A percentile compares a stretch with the other conserved stretches of the same genome.
These are phyloP conservation scores for Thymelicus sylvestris DNA, from an alignment of 2,888 invertebrate species.

Conservation along the genomic window DNA sequence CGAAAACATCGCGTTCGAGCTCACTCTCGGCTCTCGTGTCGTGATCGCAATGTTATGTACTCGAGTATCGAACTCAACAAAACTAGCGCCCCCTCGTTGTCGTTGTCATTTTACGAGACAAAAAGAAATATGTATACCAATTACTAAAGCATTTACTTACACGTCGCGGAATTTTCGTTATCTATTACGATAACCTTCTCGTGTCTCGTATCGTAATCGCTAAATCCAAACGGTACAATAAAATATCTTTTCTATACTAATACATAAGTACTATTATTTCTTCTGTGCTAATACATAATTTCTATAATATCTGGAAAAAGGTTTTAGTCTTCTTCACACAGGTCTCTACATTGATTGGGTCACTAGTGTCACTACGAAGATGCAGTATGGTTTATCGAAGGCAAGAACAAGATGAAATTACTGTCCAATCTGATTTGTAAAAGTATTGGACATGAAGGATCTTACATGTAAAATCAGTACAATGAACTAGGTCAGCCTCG, in stretches of 20 bases:
- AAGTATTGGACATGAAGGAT: too few species aligned
- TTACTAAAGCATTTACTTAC: constrained; percentile 5
- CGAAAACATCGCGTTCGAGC: constrained; percentile 55
- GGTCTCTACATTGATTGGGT: too few species aligned
- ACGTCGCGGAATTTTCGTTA: constrained; percentile 2
- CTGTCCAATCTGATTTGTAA: too few species aligned
- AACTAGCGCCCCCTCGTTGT: not conserved
- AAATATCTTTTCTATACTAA: not conserved
- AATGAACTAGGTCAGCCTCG: too few species aligned
- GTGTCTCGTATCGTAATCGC: not conserved
- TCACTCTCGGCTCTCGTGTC: constrained; percentile 27
- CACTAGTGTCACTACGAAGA: too few species aligned
- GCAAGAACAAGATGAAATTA: too few species aligned
- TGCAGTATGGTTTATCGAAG: too few species aligned
- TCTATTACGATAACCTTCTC: constrained; percentile 3
- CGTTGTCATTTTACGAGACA: not conserved
- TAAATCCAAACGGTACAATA: not conserved
- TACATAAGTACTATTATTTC: too few species aligned
- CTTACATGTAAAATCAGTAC: too few species aligned
- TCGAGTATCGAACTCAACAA: not conserved
- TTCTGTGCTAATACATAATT: too few species aligned
- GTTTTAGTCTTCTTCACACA: too few species aligned
- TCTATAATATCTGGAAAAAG: too few species aligned
- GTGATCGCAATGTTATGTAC: constrained; percentile 9
- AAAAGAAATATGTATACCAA: not conserved